Evolutionary conservation across 2,113 vertebrate genomes (phyloP).

Genomic region (Aphelocoma coerulescens): DNA sequence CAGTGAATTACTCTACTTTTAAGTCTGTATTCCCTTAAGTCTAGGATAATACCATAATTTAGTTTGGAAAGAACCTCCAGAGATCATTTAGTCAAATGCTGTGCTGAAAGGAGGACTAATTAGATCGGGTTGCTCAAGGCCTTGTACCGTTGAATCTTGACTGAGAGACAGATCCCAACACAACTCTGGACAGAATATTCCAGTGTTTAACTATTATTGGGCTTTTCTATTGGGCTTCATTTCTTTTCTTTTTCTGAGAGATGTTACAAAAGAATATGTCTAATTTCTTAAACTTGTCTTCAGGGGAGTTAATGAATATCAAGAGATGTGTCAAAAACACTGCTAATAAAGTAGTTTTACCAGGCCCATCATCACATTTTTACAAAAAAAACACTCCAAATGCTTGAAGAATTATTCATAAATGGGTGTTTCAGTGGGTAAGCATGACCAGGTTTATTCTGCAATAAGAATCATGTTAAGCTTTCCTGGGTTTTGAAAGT

Average conservation of each 20-base stretch:
- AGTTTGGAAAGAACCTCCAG: neutral
- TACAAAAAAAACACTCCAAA: neutral
- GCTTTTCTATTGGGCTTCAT: neutral
- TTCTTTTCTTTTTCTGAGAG: neutral
- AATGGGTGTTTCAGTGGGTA: neutral
- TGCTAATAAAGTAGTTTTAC: neutral
- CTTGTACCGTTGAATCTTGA: neutral
- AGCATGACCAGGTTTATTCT: neutral
- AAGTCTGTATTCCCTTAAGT: neutral
- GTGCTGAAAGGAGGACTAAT: neutral
- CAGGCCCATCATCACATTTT: neutral
- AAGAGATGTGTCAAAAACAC: neutral
- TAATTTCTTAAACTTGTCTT: neutral
- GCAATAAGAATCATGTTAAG: neutral
- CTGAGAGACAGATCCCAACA: neutral
- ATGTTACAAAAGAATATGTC: neutral
- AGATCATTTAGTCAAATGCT: neutral
- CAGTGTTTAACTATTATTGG: neutral
- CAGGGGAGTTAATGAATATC: neutral
- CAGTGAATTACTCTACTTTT: neutral
- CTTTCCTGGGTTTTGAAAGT: neutral
- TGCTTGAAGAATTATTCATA: neutral
- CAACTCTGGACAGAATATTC: neutral
- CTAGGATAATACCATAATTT: neutral
- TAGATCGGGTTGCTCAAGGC: neutral